phyloP scores from a whole-genome alignment of 2,113 vertebrate genomes.

The Morone saxatilis region DNA sequence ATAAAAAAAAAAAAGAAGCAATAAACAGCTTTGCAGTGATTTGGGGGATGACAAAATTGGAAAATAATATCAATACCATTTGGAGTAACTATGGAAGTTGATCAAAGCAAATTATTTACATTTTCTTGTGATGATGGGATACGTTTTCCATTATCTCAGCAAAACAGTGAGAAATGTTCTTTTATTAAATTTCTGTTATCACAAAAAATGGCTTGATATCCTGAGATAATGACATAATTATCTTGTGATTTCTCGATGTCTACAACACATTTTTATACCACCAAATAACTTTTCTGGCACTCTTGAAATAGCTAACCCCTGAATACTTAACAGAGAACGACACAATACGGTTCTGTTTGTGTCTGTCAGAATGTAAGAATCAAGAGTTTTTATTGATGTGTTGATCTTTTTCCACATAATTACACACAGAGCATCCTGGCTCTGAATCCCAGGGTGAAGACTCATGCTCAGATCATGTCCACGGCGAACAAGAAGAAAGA shows the following conservation, averaged over 20 bases:
- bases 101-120: background rate
- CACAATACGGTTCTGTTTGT: background rate
- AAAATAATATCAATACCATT: background rate
- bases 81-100: too few species aligned
- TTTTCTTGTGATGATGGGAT: background rate
- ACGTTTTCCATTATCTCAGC: background rate
- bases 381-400: background rate
- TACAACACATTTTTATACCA: too few species aligned
- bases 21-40: background rate
- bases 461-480: slow-evolving; percentile 85
- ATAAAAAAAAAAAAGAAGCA: too few species aligned
- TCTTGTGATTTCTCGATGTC: background rate
- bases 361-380: background rate
- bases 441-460: slow-evolving; percentile 89
- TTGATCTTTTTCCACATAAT: slow-evolving; percentile 1
- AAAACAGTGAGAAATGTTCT: background rate
- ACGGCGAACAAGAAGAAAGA: slow-evolving; percentile 89
- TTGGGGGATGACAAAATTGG: background rate
- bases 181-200: background rate
- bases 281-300: background rate
- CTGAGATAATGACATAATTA: background rate
- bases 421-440: slow-evolving; percentile 87
- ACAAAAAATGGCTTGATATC: background rate
- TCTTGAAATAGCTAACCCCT: background rate
- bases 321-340: background rate